phyloP scores from a whole-genome alignment of 2,113 vertebrate genomes.

The Mesitornis unicolor region DNA sequence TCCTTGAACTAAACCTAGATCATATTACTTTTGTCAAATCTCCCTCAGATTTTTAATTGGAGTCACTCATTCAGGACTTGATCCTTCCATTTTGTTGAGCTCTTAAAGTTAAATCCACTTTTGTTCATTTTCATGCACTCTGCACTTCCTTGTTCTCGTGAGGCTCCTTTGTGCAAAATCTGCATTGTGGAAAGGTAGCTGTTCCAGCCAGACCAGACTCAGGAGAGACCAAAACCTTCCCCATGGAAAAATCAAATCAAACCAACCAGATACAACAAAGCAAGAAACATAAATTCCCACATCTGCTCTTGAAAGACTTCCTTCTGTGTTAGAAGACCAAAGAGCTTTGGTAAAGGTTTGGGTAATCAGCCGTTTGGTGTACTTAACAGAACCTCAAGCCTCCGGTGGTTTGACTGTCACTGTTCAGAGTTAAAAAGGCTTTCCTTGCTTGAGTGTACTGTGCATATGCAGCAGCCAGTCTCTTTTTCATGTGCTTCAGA shows the following conservation, averaged over 20 bases:
- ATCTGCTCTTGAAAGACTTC: not conserved
- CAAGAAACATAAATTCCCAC: not conserved
- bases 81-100: not conserved
- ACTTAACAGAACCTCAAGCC: not conserved
- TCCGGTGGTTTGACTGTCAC: not conserved
- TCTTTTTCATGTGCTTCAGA: not conserved
- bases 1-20: conserved; percentile 54
- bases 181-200: not conserved
- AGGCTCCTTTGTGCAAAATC: not conserved
- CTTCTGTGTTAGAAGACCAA: not conserved
- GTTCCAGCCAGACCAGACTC: not conserved
- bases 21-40: not conserved
- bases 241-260: not conserved
- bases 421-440: not conserved
- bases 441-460: not conserved
- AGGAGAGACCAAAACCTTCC: not conserved
- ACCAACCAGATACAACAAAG: not conserved
- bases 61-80: not conserved
- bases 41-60: not conserved
- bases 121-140: not conserved
- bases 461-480: not conserved
- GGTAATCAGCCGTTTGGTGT: not conserved
- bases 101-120: not conserved
- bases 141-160: not conserved
- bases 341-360: not conserved